Evolutionary conservation across 2,113 vertebrate genomes (phyloP), one percentile per base, ranked within the genome.

Genomic region (Myanophis thanlyinensis): DNA sequence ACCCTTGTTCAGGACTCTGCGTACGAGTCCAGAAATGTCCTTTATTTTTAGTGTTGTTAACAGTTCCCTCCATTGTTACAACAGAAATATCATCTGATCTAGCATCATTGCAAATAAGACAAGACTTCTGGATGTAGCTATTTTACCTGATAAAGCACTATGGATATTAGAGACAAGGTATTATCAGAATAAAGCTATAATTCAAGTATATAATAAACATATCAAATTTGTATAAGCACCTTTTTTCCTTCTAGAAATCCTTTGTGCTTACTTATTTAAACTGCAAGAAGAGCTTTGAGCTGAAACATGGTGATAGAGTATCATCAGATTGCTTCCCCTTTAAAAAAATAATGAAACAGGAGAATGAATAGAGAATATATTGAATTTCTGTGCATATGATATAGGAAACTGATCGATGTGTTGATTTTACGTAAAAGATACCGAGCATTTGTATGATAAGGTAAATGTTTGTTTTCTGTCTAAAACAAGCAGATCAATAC

Each of bases 321-420:
- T 67, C n/a, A 90, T 44, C 48, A 27, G 87, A 73, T 52, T 89
- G 86, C n/a, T 51, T 20, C 90, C 93, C 80, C 91, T 91, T 94
- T 35, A 67, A 89, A 23, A 91, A 95, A 90, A 85, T 94, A 95
- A 90, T 90, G 67, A 88, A 48, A 48, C 27, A 47, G 89, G 53
- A 89, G 85, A 92, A 91, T 52, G 94, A 92, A 91, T 44, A 88
- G 59, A 94, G 85, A 93, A 91, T 27, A 91, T 67, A 91, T 88
- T 93, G 84, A 95, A 89, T 96, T 93, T 80, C 91, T 93, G 30
- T 47, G 93, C 56, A 92, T 94, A 88, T 84, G 52, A 93, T 94
- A 85, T 9, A 92, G 86, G 49, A 94, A 94, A 93, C 90, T 95
- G 95, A 95, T 92, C 89, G 92, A 73, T 85, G 25, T 3, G 85